phyloP scores from a whole-genome alignment of 2,888 invertebrate species.

The Neuroscelio doddi region DNA sequence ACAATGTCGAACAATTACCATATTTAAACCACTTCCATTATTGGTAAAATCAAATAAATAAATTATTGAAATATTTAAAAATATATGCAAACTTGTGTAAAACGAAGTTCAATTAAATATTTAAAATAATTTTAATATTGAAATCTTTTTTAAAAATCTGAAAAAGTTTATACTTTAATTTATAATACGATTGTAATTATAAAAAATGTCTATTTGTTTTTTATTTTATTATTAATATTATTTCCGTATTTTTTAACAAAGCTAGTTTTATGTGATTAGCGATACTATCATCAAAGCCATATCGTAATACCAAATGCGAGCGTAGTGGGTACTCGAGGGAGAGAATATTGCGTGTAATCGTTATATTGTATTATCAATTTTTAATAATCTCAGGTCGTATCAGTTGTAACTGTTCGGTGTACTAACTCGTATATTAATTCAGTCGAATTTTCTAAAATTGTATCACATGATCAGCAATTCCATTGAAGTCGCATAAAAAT shows the following conservation, averaged over 20 bases:
- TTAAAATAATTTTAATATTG: neutral
- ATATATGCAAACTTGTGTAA: no score
- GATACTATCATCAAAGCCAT: conserved; percentile 2
- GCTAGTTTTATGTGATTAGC: neutral
- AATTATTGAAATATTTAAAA: no score
- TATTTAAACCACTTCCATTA: no score
- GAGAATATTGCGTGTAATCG: conserved; percentile 9
- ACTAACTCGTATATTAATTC: conserved; percentile 1
- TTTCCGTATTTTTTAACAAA: conserved; percentile 5
- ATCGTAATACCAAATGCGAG: neutral
- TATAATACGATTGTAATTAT: no score
- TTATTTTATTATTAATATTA: no score
- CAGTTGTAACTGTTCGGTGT: conserved; percentile 1
- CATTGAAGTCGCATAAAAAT: neutral
- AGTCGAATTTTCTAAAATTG: neutral
- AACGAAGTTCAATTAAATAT: neutral
- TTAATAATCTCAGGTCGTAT: conserved; percentile 10
- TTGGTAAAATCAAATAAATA: no score
- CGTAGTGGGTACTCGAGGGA: neutral
- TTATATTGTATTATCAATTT: conserved; percentile 12
- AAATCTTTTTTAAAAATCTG: no score
- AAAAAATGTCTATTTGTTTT: no score
- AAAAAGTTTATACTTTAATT: no score
- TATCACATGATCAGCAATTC: conserved; percentile 1
- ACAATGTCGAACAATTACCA: no score